phyloP scores from a whole-genome alignment of 2,888 invertebrate genomes.

The Strigamia crassipes region DNA sequence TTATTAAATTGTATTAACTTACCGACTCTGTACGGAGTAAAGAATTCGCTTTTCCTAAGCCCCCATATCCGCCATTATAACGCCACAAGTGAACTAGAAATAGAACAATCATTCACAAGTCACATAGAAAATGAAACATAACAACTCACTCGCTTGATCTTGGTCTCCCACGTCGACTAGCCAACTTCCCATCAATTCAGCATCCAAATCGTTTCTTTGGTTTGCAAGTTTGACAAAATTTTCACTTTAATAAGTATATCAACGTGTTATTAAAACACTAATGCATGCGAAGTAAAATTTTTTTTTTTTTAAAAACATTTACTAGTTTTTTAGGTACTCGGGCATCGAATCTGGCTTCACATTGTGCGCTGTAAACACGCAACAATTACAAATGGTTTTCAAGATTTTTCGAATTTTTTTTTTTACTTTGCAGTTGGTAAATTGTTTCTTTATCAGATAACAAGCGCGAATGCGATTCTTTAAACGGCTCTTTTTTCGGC shows the following conservation, averaged over 20 bases:
- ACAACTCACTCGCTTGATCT: constrained; percentile 74
- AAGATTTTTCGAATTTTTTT: not conserved
- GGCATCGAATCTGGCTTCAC: constrained; percentile 86
- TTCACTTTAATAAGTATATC: constrained; percentile 53
- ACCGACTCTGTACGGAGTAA: constrained; percentile 64
- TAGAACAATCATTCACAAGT: not conserved
- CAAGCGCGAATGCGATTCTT: constrained; percentile 95
- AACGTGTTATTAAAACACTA: constrained; percentile 43
- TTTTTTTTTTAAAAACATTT: constrained; percentile 61
- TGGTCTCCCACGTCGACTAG: constrained; percentile 94
- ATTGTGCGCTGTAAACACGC: constrained; percentile 76
- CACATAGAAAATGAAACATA: not conserved
- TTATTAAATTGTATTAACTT: no score
- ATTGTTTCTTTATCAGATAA: constrained; percentile 94
- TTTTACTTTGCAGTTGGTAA: constrained; percentile 81
- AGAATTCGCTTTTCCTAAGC: constrained; percentile 77
- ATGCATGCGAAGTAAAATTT: not conserved
- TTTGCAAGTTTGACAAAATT: constrained; percentile 54
- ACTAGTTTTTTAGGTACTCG: constrained; percentile 89
- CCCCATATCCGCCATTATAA: constrained; percentile 89
- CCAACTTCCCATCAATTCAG: constrained; percentile 93
- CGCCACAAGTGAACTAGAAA: constrained; percentile 86
- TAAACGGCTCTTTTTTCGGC: constrained; percentile 88
- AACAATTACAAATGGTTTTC: not conserved
- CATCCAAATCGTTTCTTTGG: constrained; percentile 67